phyloP scores from a whole-genome alignment of 1,140 invertebrate species.

The Cardiocondyla obscurior region DNA sequence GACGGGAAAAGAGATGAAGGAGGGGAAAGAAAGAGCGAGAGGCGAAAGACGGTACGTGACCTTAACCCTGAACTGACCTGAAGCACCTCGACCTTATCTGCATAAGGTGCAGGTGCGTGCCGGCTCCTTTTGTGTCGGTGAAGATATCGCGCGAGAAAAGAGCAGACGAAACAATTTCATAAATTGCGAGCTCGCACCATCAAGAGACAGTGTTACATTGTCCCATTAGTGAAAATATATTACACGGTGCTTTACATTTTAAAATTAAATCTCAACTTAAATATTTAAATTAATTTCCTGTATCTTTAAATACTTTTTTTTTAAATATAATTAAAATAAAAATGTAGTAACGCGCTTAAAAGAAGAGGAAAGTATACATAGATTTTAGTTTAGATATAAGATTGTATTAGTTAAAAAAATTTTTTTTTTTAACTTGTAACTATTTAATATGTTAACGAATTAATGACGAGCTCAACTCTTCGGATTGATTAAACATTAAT shows the following conservation, averaged over 20 bases:
- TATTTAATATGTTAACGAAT: no score
- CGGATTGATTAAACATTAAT: background rate
- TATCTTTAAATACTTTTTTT: background rate
- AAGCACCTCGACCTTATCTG: slow-evolving; percentile 75
- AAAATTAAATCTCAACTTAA: background rate
- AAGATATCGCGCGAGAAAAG: slow-evolving; percentile 60
- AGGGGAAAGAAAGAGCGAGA: background rate
- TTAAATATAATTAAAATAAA: background rate
- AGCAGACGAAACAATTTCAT: slow-evolving; percentile 38
- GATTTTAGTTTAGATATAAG: no score
- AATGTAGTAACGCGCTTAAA: background rate
- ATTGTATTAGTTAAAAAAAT: no score
- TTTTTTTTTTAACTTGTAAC: no score
- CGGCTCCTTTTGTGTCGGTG: slow-evolving; percentile 73
- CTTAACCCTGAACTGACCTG: slow-evolving; percentile 74
- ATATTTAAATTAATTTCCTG: background rate
- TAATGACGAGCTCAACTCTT: background rate
- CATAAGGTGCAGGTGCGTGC: slow-evolving; percentile 76
- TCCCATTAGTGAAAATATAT: slow-evolving; percentile 27
- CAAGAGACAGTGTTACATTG: slow-evolving; percentile 1
- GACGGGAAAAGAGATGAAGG: background rate
- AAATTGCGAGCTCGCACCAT: slow-evolving; percentile 50
- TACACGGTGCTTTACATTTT: slow-evolving; percentile 6
- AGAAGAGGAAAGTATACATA: background rate
- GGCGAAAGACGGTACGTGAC: slow-evolving; percentile 60